A percentile compares a stretch with the other conserved stretches of the same genome.
These are phyloP conservation scores for Colossoma macropomum DNA, from an alignment of 2,113 vertebrate genomes.

Conservation along the genomic window DNA sequence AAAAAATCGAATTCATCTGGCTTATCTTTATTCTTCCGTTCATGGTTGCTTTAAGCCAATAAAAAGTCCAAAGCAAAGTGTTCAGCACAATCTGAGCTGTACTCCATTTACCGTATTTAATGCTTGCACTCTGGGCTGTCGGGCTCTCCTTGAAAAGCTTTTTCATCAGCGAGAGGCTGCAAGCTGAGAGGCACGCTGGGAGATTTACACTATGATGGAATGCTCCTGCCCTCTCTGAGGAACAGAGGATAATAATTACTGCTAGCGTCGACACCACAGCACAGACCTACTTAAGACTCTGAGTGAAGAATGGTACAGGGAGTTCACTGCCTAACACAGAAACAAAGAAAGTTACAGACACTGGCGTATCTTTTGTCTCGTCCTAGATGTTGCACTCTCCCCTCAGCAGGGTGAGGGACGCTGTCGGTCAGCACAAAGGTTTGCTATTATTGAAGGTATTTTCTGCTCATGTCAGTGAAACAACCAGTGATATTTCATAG, in stretches of 20 bases:
- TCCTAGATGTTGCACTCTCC: background rate
- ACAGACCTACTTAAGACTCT: background rate
- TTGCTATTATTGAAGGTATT: background rate
- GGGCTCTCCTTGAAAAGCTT: background rate
- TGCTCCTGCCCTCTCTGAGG: background rate
- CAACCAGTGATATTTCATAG: background rate
- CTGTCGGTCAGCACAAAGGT: background rate
- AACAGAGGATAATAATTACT: constrained; percentile 28
- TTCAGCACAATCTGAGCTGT: background rate
- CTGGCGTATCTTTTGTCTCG: background rate
- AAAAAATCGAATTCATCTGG: background rate
- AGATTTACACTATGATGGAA: constrained; percentile 13
- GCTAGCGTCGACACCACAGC: background rate
- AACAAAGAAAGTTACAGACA: background rate
- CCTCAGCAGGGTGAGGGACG: background rate
- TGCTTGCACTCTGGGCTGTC: background rate
- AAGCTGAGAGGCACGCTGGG: background rate
- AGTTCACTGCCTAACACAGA: background rate
- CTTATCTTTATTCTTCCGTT: background rate
- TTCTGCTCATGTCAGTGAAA: background rate
- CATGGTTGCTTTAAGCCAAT: background rate
- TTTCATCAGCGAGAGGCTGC: background rate
- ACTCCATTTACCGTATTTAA: background rate
- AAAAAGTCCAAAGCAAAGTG: background rate
- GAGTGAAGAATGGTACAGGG: background rate